phyloP scores from a whole-genome alignment of 1,140 invertebrate genomes.

The Rhopalosiphum maidis region DNA sequence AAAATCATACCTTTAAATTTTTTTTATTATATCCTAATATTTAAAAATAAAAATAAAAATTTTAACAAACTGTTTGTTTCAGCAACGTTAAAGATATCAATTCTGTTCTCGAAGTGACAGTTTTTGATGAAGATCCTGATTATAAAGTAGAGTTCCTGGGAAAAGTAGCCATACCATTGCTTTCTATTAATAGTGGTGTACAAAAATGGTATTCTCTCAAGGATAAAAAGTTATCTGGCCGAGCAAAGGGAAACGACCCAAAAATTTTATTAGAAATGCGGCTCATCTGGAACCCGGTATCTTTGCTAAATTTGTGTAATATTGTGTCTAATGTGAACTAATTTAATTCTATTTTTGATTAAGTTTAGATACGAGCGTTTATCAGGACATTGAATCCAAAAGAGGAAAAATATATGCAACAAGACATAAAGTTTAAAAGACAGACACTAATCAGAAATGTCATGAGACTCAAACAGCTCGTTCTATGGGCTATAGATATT shows the following conservation, averaged over 20 bases:
- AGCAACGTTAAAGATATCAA: constrained; percentile 98
- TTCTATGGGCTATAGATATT: constrained; percentile 86
- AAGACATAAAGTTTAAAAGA: constrained; percentile 93
- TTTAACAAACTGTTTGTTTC: constrained; percentile 60
- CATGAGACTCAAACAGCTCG: constrained; percentile 87
- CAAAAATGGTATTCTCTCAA: constrained; percentile 96
- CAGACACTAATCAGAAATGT: constrained; percentile 94
- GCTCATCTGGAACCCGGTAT: constrained; percentile 90
- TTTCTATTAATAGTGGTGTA: constrained; percentile 88
- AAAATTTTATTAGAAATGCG: constrained; percentile 93
- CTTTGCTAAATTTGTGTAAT: constrained; percentile 61
- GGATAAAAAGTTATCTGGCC: constrained; percentile 88
- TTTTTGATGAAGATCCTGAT: constrained; percentile 97
- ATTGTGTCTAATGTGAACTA: not conserved
- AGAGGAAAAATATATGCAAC: constrained; percentile 94
- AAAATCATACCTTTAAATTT: not conserved
- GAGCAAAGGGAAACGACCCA: constrained; percentile 88
- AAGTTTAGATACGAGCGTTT: constrained; percentile 78
- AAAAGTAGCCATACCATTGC: constrained; percentile 87
- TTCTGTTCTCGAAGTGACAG: constrained; percentile 93
- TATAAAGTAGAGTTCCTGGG: constrained; percentile 98
- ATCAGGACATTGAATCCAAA: constrained; percentile 93
- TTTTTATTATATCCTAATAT: not conserved
- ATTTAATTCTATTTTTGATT: not conserved
- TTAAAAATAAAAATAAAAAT: not conserved